Percentiles rank a stretch among this genome's conserved stretches.
Conservation (phyloP, 1,140 invertebrate genomes). For the Euura lappo region DNA sequence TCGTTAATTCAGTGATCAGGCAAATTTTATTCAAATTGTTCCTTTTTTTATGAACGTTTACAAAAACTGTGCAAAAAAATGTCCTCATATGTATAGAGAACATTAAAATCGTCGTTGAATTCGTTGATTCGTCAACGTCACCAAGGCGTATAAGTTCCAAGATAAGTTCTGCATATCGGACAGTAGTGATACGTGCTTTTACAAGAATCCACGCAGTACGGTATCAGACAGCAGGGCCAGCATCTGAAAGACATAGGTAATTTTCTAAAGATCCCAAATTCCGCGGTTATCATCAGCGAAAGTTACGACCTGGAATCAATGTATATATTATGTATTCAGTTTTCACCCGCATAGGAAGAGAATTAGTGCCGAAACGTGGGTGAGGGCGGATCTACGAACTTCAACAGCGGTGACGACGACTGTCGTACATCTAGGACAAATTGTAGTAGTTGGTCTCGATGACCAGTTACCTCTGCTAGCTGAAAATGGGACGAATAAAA, state of each 20-base stretch:
- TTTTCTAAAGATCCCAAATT: background rate
- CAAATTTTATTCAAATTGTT: background rate
- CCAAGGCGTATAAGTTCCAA: conserved; percentile 56
- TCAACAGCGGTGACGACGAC: conserved; percentile 46
- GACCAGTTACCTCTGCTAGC: conserved; percentile 32
- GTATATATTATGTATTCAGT: background rate
- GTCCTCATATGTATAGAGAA: too few species aligned
- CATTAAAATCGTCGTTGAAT: background rate
- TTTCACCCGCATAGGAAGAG: conserved; percentile 43
- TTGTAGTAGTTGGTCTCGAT: conserved; percentile 42
- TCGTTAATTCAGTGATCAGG: background rate
- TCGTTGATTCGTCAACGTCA: conserved; percentile 24
- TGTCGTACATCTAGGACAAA: conserved; percentile 50
- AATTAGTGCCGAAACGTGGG: conserved; percentile 46
- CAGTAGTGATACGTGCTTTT: conserved; percentile 64
- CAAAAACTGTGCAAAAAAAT: too few species aligned
- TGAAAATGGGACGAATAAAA: conserved; percentile 8
- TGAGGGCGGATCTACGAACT: conserved; percentile 38
- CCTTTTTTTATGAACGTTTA: background rate
- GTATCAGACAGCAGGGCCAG: conserved; percentile 62
- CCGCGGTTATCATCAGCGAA: too few species aligned
- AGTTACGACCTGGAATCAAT: too few species aligned
- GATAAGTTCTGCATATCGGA: conserved; percentile 60
- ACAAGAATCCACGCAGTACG: conserved; percentile 63
- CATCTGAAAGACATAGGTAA: conserved; percentile 53